Percentiles rank a stretch among this genome's conserved stretches.
Conservation (phyloP, 2,888 invertebrate genomes). For the Acheta domesticus region DNA sequence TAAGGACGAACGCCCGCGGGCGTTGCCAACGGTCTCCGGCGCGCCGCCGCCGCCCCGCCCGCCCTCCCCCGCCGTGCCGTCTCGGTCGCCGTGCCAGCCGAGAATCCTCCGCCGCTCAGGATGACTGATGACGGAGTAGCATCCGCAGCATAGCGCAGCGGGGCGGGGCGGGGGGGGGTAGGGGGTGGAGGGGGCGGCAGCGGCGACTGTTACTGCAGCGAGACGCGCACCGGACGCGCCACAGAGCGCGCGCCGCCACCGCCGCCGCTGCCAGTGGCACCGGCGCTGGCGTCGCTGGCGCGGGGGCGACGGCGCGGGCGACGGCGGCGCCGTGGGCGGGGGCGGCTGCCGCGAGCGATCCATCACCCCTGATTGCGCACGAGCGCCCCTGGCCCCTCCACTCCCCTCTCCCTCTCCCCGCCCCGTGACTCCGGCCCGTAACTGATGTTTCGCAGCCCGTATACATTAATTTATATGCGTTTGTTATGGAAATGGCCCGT, state of each 20-base stretch:
- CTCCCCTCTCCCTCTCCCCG: not conserved
- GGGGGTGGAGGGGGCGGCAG: not conserved
- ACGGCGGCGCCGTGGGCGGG: not conserved
- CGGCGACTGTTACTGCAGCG: not conserved
- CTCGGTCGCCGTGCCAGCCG: not conserved
- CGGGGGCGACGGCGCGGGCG: not conserved
- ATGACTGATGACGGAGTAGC: not conserved
- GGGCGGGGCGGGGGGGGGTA: not conserved
- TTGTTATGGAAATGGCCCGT: conserved; percentile 18
- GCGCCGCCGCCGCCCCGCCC: too few species aligned
- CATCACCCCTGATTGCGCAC: not conserved
- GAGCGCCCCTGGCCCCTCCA: not conserved
- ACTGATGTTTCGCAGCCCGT: conserved; percentile 18
- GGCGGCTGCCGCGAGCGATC: not conserved
- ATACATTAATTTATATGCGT: conserved; percentile 18
- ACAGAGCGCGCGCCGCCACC: not conserved
- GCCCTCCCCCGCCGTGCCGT: not conserved
- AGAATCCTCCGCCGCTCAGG: not conserved
- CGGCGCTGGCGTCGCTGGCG: not conserved
- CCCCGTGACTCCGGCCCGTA: not conserved
- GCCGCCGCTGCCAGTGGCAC: not conserved
- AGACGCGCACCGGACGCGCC: not conserved
- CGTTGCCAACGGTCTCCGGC: too few species aligned
- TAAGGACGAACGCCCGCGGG: too few species aligned
- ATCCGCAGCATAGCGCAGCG: too few species aligned